Conservation (phyloP, 30 jellyfish, hydroid and myxozoan genomes). For the Aurelia aurita complex sp. Pacific region DNA sequence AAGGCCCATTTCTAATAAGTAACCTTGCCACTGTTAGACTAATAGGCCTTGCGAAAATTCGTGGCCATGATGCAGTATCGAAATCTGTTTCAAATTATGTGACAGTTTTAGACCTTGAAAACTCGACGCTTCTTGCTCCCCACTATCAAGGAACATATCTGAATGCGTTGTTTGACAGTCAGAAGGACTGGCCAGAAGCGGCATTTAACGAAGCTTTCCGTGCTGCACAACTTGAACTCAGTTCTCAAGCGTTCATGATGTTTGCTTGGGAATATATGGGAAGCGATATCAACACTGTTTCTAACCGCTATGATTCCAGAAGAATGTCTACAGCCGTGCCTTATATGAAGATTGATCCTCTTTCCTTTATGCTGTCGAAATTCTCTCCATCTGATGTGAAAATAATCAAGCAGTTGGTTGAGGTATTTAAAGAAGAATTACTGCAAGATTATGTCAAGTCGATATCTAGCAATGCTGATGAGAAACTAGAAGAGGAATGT, state of each 20-base stretch:
- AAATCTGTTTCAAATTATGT: constrained; percentile 72
- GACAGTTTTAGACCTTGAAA: constrained; percentile 78
- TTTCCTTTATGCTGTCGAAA: constrained; percentile 25
- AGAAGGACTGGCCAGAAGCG: constrained; percentile 76
- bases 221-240: constrained; percentile 45
- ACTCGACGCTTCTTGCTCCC: constrained; percentile 75
- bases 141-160: constrained; percentile 68
- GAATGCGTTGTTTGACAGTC: constrained; percentile 50
- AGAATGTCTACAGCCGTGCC: neutral
- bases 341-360: constrained; percentile 41
- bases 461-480: constrained; percentile 23
- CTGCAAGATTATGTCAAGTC: constrained; percentile 30
- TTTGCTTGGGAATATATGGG: constrained; percentile 36
- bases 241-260: constrained; percentile 48
- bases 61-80: constrained; percentile 54
- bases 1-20: constrained; percentile 62
- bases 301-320: neutral
- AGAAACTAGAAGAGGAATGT: constrained; percentile 7
- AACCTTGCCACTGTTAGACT: constrained; percentile 59
- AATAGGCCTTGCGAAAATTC: constrained; percentile 75
- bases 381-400: constrained; percentile 36
- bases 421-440: constrained; percentile 27
- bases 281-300: constrained; percentile 7
- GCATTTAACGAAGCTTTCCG: constrained; percentile 57
- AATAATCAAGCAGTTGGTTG: constrained; percentile 48